Evolutionary conservation across 64 coral and sea anemone genomes (phyloP), one percentile per base, ranked within the genome.

Genomic region (Astreopora myriophthalma): DNA sequence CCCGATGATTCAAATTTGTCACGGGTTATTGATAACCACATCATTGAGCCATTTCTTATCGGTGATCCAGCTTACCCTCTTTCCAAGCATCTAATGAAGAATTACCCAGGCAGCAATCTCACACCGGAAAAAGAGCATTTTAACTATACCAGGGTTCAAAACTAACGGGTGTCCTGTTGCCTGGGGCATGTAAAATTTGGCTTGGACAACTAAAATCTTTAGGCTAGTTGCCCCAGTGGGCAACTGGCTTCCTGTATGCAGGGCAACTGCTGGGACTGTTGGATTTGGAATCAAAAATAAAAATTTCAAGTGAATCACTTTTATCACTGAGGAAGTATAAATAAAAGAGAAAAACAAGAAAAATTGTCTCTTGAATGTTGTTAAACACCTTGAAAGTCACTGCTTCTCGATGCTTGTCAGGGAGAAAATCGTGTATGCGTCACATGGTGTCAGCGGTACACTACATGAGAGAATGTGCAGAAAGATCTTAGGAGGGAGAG

Each of bases 331-430:
- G 13, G 55, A 80, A 80, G 76, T 55, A 80, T 80, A 80, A 80
- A 80, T 80, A 80, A 80, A 80, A 55, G 76, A 80, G 76, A 80
- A 80, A 80, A 80, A 16, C 76, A 80, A 80, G 76, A 80, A 80
- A 80, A 80, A 8, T 80, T 80, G 44, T 25, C 76, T 55, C 55
- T 80, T 80, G 23, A 80, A 80, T 80, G 76, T 80, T 80, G 76
- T 1, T 13, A 80, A 13, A 8, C 76, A 8, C 13, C 76, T 46
- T 46, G 42, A 46, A 46, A 80, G 39, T 51, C 23, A 42, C 76
- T 80, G 63, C 63, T 67, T 67, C 26, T 69, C 66, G 1, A 69
- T 69, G 66, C 66, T 69, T 69, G 66, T 69, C 66, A 69, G 66
- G 66, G 66, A 69, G 66, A 30, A 69, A 30, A 69, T 69, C 66